These are phyloP conservation scores for Sciurus vulgaris DNA, from an alignment of 2,797 vertebrate species.

Conservation along the genomic window DNA sequence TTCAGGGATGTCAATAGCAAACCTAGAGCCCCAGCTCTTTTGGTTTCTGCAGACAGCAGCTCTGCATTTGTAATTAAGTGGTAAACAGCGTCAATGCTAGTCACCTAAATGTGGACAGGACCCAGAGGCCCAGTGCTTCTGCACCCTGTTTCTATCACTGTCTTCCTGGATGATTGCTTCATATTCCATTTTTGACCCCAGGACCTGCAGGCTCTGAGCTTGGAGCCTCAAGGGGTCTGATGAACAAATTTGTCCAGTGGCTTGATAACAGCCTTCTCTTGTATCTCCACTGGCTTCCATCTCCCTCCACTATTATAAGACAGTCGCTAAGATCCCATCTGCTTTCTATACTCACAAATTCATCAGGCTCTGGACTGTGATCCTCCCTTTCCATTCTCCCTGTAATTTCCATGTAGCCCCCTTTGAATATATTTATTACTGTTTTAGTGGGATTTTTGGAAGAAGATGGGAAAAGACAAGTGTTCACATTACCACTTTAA, in stretches of 20 bases:
- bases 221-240: background rate
- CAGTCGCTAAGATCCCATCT: background rate
- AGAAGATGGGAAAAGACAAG: background rate
- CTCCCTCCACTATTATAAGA: background rate
- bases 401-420: background rate
- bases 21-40: background rate
- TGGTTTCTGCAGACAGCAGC: background rate
- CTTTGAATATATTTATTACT: background rate
- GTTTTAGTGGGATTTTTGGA: background rate
- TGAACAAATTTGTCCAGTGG: background rate
- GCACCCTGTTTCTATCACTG: background rate
- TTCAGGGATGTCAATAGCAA: background rate
- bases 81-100: background rate
- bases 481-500: background rate
- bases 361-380: background rate
- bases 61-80: background rate
- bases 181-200: background rate
- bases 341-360: background rate
- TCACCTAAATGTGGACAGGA: background rate
- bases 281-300: background rate
- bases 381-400: background rate
- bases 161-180: background rate
- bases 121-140: background rate
- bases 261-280: background rate
- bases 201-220: background rate